These are phyloP conservation scores for Kryptopterus vitreolus DNA, from an alignment of 2,797 vertebrate genomes.

Conservation along the genomic window DNA sequence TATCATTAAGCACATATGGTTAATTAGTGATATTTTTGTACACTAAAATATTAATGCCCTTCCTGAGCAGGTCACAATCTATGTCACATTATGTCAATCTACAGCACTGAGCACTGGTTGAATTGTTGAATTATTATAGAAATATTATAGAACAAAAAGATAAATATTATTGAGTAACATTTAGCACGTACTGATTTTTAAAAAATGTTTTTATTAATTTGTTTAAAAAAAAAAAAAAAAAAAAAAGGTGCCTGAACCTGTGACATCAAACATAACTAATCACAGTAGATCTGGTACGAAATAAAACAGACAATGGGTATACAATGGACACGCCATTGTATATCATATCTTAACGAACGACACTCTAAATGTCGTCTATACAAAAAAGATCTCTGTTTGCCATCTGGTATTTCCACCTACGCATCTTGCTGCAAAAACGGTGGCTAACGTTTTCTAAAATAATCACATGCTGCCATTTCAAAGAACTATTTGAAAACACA, in stretches of 20 bases:
- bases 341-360: not conserved
- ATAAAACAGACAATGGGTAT: not conserved
- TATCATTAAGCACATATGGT: constrained; percentile 6
- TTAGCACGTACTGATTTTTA: not conserved
- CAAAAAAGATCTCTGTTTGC: constrained; percentile 1
- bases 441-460: not conserved
- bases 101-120: not conserved
- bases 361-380: not conserved
- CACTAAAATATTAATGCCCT: not conserved
- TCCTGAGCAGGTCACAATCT: not conserved
- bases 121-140: not conserved
- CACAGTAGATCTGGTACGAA: not conserved
- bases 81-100: no score
- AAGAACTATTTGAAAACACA: not conserved
- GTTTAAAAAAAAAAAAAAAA: no score
- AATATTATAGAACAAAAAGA: no score
- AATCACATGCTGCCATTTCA: not conserved
- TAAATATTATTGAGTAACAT: not conserved
- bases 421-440: not conserved
- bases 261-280: not conserved
- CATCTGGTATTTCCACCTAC: constrained; percentile 17
- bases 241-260: not conserved
- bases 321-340: not conserved
- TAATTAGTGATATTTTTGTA: constrained; percentile 11
- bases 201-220: not conserved